phyloP scores from a whole-genome alignment of 2,113 vertebrate species.

The Cephalopterus ornatus region DNA sequence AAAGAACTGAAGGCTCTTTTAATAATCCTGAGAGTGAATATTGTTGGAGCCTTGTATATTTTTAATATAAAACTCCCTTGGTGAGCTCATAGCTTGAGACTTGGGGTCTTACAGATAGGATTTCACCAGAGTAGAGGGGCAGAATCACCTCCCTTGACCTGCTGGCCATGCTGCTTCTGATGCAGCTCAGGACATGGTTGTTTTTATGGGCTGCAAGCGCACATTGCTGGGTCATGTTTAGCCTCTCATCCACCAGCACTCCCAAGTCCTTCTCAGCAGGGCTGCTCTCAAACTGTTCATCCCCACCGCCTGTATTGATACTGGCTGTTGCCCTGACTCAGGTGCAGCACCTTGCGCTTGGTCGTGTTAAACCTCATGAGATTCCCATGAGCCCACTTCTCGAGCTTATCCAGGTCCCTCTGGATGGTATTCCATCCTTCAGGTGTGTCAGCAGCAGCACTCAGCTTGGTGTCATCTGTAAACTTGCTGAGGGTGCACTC shows the following conservation, averaged over 20 bases:
- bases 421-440: background rate
- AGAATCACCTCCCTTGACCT: background rate
- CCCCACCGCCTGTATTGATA: background rate
- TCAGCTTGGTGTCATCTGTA: background rate
- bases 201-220: background rate
- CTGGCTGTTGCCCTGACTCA: fast-evolving
- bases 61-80: background rate
- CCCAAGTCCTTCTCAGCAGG: background rate
- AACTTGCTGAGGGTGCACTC: fast-evolving
- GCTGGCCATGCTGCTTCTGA: fast-evolving
- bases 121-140: background rate
- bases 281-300: background rate
- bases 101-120: background rate
- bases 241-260: background rate
- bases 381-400: background rate
- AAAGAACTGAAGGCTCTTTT: background rate
- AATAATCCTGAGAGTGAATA: background rate
- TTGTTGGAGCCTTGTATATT: background rate
- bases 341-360: background rate
- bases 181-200: background rate
- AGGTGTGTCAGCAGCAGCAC: background rate
- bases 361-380: background rate
- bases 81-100: background rate
- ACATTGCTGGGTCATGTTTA: background rate
- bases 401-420: background rate